Evolutionary conservation across 2,113 vertebrate genomes (phyloP).

Genomic region (Percopsis transmontana): DNA sequence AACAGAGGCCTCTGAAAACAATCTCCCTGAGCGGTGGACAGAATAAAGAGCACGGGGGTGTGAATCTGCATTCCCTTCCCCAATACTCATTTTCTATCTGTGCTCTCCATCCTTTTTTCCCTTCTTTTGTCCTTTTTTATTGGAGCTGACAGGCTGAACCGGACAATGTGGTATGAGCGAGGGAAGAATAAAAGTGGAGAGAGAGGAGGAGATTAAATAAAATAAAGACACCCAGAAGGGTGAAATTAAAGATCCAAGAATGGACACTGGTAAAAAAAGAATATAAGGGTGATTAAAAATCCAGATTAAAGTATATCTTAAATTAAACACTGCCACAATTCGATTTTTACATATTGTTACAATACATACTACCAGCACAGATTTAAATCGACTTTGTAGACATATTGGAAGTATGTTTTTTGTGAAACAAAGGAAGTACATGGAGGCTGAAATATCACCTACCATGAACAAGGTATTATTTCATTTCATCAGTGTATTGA

Average conservation of each 20-base stretch:
- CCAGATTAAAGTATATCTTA: too few relatives aligned
- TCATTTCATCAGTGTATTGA: too few relatives aligned
- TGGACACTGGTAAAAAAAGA: constrained; percentile 1
- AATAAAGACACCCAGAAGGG: constrained; percentile 46
- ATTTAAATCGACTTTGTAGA: too few relatives aligned
- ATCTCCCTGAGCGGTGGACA: constrained; percentile 79
- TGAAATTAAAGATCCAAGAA: constrained; percentile 29
- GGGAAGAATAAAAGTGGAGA: constrained; percentile 35
- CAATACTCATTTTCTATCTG: constrained; percentile 58
- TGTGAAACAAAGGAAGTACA: too few relatives aligned
- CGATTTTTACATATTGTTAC: too few relatives aligned
- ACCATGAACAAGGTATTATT: too few relatives aligned
- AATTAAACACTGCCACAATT: too few relatives aligned
- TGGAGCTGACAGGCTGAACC: constrained; percentile 75
- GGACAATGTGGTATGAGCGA: constrained; percentile 49
- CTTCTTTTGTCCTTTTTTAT: constrained; percentile 65
- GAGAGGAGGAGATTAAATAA: constrained; percentile 48
- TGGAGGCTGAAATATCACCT: too few relatives aligned
- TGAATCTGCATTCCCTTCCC: constrained; percentile 72
- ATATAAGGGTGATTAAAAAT: too few relatives aligned
- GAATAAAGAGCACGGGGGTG: constrained; percentile 53
- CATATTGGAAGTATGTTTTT: too few relatives aligned
- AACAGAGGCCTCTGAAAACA: constrained; percentile 89
- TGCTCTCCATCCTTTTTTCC: constrained; percentile 47
- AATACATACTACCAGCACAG: too few relatives aligned